These are phyloP conservation scores for Hoplostethus mediterraneus DNA, from an alignment of 2,797 vertebrate species.

Conservation along the genomic window DNA sequence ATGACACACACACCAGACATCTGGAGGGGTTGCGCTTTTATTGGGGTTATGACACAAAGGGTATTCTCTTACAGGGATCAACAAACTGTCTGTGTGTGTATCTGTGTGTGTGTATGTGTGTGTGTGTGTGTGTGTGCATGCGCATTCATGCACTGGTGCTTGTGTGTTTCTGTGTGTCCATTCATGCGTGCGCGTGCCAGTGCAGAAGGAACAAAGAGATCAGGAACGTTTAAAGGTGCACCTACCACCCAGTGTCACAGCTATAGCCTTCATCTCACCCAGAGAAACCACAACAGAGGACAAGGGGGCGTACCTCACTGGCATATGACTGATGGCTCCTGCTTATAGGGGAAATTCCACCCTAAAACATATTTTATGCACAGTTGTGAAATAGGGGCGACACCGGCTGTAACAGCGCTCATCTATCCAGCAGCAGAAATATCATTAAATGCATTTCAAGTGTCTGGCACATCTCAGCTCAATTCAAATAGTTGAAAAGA, in stretches of 20 bases:
- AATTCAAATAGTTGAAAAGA: too few species aligned
- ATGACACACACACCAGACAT: conserved; percentile 64
- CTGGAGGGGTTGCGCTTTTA: conserved; percentile 63
- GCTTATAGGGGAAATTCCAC: conserved; percentile 77
- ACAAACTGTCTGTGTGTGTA: conserved; percentile 40
- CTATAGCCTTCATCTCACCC: conserved; percentile 83
- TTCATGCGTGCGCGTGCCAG: conserved; percentile 42
- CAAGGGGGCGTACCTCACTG: conserved; percentile 45
- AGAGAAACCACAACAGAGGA: conserved; percentile 83
- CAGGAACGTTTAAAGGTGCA: conserved; percentile 68
- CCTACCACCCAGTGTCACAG: conserved; percentile 76
- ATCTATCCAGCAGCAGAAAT: conserved; percentile 25
- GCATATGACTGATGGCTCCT: conserved; percentile 70
- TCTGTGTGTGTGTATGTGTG: conserved; percentile 1
- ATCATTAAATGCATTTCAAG: not conserved
- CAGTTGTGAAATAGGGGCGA: conserved; percentile 48
- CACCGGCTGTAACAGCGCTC: conserved; percentile 13
- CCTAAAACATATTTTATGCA: conserved; percentile 52
- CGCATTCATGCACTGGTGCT: conserved; percentile 36
- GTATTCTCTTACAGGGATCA: conserved; percentile 70
- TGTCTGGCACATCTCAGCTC: not conserved
- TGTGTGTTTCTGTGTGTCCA: conserved; percentile 27
- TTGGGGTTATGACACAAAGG: conserved; percentile 70
- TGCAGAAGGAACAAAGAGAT: conserved; percentile 67
- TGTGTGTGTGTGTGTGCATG: conserved; percentile 9